These are phyloP conservation scores for Riptortus pedestris DNA, from an alignment of 1,140 invertebrate species.

Conservation along the genomic window DNA sequence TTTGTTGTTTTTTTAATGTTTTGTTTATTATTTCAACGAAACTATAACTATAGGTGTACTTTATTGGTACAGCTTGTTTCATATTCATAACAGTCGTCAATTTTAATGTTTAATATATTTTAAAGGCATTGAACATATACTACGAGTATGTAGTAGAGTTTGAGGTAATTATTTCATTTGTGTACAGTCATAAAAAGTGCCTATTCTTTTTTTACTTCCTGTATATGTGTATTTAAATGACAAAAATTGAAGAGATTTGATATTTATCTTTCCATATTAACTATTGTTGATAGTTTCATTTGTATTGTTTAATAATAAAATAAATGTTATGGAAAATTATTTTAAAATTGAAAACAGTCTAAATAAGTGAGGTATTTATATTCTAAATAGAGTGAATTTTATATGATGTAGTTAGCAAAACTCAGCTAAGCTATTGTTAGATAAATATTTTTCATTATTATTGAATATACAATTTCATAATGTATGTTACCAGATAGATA, in stretches of 20 bases:
- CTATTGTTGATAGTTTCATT: background rate
- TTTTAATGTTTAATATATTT: too few relatives aligned
- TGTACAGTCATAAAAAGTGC: background rate
- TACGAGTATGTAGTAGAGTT: too few relatives aligned
- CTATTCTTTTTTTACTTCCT: background rate
- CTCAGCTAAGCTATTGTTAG: background rate
- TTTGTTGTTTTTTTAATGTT: too few relatives aligned
- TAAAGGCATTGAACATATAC: too few relatives aligned
- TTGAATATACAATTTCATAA: background rate
- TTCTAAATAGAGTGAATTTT: conserved; percentile 2
- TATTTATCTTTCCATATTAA: background rate
- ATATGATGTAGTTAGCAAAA: background rate
- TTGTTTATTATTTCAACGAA: too few relatives aligned
- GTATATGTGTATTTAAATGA: background rate
- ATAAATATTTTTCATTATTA: background rate
- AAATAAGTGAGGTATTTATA: background rate
- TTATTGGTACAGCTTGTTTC: too few relatives aligned
- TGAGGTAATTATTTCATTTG: too few relatives aligned
- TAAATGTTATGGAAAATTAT: background rate
- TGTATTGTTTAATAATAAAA: background rate
- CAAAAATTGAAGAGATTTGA: background rate
- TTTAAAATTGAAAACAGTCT: background rate
- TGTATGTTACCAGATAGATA: conserved; percentile 7
- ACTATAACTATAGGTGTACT: too few relatives aligned
- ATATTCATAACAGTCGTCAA: too few relatives aligned